Evolutionary conservation across 1,140 invertebrate genomes (phyloP).

Genomic region (Zelostemma sp.): DNA sequence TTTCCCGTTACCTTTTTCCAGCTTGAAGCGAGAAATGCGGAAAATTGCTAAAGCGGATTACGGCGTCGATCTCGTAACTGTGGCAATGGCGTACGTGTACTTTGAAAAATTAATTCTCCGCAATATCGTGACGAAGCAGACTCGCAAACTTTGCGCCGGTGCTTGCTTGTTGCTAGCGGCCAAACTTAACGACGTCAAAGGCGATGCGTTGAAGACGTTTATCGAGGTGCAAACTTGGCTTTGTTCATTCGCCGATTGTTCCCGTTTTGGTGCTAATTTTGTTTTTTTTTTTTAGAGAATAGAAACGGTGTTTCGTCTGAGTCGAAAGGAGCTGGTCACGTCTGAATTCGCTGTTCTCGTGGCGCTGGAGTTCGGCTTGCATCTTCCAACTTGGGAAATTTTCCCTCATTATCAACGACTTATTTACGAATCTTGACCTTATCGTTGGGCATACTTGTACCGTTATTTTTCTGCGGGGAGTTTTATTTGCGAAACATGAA

Average conservation of each 20-base stretch:
- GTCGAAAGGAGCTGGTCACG: constrained; percentile 89
- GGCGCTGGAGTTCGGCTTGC: constrained; percentile 93
- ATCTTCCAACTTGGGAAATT: constrained; percentile 91
- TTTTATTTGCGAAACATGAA: too few relatives aligned
- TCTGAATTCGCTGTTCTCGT: constrained; percentile 96
- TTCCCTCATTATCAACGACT: constrained; percentile 96
- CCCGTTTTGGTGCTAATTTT: too few relatives aligned
- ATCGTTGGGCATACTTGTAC: too few relatives aligned
- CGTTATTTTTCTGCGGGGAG: too few relatives aligned
- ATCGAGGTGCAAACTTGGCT: constrained; percentile 92
- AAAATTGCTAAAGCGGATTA: constrained; percentile 92
- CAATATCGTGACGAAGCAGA: constrained; percentile 94
- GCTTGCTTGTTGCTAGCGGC: constrained; percentile 94
- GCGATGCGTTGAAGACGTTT: constrained; percentile 84
- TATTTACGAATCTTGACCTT: constrained; percentile 85
- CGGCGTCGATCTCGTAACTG: constrained; percentile 88
- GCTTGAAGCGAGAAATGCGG: constrained; percentile 95
- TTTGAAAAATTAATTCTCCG: constrained; percentile 96
- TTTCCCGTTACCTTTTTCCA: constrained; percentile 60
- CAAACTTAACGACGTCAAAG: constrained; percentile 97
- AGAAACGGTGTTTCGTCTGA: constrained; percentile 90
- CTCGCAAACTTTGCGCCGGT: constrained; percentile 94
- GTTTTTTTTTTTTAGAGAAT: constrained; percentile 79
- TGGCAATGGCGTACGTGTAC: constrained; percentile 97
- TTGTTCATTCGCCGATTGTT: too few relatives aligned